Evolutionary conservation across 2,888 invertebrate genomes (phyloP), one percentile per base, ranked within the genome.

Genomic region (Rhabditoides inermis): DNA sequence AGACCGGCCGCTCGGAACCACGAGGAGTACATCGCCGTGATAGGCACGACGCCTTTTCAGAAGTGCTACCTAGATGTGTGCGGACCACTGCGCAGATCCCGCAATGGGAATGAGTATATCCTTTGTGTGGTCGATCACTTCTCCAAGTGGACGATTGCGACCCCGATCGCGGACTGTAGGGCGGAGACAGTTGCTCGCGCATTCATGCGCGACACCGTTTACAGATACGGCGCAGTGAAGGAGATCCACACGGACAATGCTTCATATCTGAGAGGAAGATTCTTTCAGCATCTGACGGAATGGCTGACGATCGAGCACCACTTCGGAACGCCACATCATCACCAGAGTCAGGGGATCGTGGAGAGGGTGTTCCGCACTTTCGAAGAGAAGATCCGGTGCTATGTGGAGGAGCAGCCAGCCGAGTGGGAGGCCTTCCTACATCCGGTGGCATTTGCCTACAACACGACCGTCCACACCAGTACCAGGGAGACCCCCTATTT

Each of bases 101-200:
- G 15, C 1, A 15, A 4, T 15, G 58, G 56, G 0, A 53, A 57
- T 26, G 46, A 45, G 30, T 59, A 60, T 45, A 39, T 50, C 10
- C 30, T 59, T 0, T 53, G 51, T 15, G 32, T 45, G 3, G 45
- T 58, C 0, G 40, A 47, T 32, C 25, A 22, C 28, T 61, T 61
- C n/a, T 45, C 57, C 2, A 60, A 56, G 27, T 73, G 37, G 28
- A 49, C 55, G 45, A 28, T 67, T 61, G 58, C 63, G 40, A 36
- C 75, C 26, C 63, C 77, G 2, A 45, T 77, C 15, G 69, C 69
- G 0, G 68, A 76, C 37, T 69, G 71, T 20, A 67, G 64, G 40
- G 65, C 77, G 0, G 56, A 54, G 7, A 74, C 74, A 0, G 60
- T 76, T 6, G 74, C 76, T 0, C 42, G 50, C 15, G 60, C 69